These are phyloP conservation scores for Rhabditoides inermis DNA, from an alignment of 2,888 invertebrate species.

Conservation along the genomic window DNA sequence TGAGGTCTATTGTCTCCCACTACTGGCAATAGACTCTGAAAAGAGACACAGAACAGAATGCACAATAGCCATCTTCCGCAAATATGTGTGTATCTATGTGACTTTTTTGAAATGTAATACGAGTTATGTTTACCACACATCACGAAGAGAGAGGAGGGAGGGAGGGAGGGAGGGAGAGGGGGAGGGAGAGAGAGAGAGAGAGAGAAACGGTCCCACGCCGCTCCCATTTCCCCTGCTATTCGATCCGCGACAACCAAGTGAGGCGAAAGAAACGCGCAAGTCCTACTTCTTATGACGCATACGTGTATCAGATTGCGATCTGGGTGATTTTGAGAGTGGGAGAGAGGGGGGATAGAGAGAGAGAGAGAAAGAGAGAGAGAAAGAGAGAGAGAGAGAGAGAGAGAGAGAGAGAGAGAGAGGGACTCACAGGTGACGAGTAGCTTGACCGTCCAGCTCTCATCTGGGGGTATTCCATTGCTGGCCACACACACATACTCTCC, in stretches of 20 bases:
- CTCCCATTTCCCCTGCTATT: no score
- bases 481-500: conserved; percentile 51
- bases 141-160: background rate
- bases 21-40: background rate
- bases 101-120: conserved; percentile 17
- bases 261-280: background rate
- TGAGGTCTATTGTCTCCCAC: no score
- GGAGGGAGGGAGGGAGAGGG: background rate
- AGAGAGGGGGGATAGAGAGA: background rate
- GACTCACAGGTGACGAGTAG: conserved; percentile 49
- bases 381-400: conserved; percentile 8
- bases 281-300: background rate
- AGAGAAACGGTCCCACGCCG: background rate
- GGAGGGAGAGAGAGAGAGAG: background rate
- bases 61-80: background rate
- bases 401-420: background rate
- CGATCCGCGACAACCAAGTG: background rate
- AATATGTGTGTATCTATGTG: conserved; percentile 9
- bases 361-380: background rate
- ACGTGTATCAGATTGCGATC: background rate
- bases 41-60: background rate
- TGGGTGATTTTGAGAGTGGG: background rate
- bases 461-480: conserved; percentile 50
- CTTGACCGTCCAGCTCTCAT: conserved; percentile 50
- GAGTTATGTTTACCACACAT: no score